Evolutionary conservation across 2,113 vertebrate species (phyloP), one percentile per base, ranked within the genome.

Genomic region (Rana temporaria): DNA sequence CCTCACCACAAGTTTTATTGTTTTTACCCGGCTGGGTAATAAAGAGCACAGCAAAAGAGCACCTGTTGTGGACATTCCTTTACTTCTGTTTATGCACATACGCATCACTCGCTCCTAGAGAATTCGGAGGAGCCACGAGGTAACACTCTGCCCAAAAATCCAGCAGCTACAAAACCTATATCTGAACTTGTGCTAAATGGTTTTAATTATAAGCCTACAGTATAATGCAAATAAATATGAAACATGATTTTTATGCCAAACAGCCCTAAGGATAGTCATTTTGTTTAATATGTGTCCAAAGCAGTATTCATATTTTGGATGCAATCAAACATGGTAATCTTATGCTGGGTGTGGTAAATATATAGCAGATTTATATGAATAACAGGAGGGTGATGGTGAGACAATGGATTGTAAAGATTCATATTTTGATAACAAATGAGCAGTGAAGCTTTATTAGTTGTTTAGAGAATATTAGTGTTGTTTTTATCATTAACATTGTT

Each of bases 121-220:
- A n/a, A n/a, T n/a, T n/a, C n/a, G n/a, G n/a, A n/a, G n/a, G n/a
- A n/a, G n/a, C n/a, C n/a, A n/a, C n/a, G n/a, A n/a, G n/a, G n/a
- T n/a, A n/a, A n/a, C n/a, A n/a, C n/a, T n/a, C n/a, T n/a, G n/a
- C n/a, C n/a, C n/a, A n/a, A n/a, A n/a, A n/a, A n/a, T n/a, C n/a
- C n/a, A n/a, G n/a, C n/a, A n/a, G n/a, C n/a, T n/a, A n/a, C n/a
- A n/a, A 48, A 19, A 24, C 24, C 42, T 55, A 18, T 72, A 20
- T 72, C 20, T 56, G 24, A 73, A 55, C 19, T 6, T 57, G 18
- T n/a, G 20, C 59, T 59, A 57, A 57, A 73, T 57, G 70, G 70
- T 57, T 73, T 73, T 73, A 73, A 73, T 73, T 73, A 73, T 32
- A 30, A 59, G 19, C 70, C 57, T 57, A 73, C 18, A 73, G 57